Evolutionary conservation across 2,113 vertebrate species (phyloP).

Genomic region (Rhinolophus sinicus): DNA sequence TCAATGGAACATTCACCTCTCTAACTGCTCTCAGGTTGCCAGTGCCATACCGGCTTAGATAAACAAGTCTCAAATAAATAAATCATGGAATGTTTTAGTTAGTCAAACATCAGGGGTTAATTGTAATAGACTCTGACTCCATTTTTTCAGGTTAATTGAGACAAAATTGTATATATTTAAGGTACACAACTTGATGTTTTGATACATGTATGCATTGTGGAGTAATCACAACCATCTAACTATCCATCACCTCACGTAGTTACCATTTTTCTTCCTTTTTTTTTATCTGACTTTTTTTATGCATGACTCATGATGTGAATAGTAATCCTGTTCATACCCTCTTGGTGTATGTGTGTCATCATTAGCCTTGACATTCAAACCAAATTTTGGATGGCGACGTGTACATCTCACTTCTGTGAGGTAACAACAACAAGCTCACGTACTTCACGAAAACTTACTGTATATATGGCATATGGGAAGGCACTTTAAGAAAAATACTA

Average conservation of each 20-base stretch:
- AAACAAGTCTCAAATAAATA: neutral
- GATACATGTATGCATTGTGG: neutral
- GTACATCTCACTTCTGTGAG: neutral
- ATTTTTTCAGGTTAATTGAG: neutral
- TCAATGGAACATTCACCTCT: neutral
- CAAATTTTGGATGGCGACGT: neutral
- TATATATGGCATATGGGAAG: neutral
- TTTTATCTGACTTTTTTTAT: neutral
- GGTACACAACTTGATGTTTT: neutral
- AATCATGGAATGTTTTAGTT: neutral
- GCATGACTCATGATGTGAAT: neutral
- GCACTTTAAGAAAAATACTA: neutral
- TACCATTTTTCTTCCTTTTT: neutral
- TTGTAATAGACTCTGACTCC: neutral
- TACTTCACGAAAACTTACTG: neutral
- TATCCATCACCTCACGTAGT: neutral
- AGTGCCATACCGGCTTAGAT: neutral
- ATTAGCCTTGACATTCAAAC: neutral
- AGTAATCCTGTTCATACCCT: neutral
- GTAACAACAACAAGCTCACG: neutral
- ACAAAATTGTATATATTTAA: neutral
- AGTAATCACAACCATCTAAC: neutral
- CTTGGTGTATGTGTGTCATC: neutral
- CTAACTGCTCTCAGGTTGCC: neutral
- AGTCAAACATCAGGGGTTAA: neutral